Evolutionary conservation across 2,113 vertebrate genomes (phyloP), one percentile per base, ranked within the genome.

Genomic region (Alces alces): DNA sequence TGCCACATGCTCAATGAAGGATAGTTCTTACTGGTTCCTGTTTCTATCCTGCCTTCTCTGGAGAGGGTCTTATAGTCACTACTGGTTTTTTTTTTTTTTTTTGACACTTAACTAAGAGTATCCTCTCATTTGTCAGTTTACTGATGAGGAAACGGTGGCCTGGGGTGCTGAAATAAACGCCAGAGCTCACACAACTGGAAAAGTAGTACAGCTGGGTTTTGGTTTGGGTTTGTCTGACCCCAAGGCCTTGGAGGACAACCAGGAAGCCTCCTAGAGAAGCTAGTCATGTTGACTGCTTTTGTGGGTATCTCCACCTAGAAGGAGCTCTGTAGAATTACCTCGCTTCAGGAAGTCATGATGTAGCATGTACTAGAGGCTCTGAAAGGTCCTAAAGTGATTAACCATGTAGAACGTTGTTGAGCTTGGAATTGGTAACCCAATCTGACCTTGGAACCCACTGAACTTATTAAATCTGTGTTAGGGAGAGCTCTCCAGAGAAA

Each of bases 221-320:
- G 45, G 45, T 47, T 88, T 54, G 33, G 9, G 33, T 73, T 27
- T 45, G 43, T 89, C 10, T 33, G 50, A 55, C 36, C 15, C 21
- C 28, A 27, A 86, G n/a, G 39, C 36, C 30, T 47, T 30, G 52
- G 61, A 25, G 33, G 52, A 36, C 30, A 61, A 8, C 33, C 23
- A 27, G 12, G 12, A 30, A n/a, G 25, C 39, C 39, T 73, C 16
- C 76, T 21, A 6, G 47, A 76, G 30, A 23, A 10, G 61, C 21
- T 58, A 17, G 30, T 33, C 50, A 17, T 0, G 3, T 25, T 23
- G 8, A 13, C 6, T 28, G 50, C 17, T 5, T n/a, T 33, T 36
- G 7, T 91, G 64, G 45, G 55, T 91, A 10, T 33, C 13, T 36
- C 87, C 2, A 12, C 5, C 50, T 66, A n/a, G 55, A 19, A 52